Conservation (phyloP, 1,140 invertebrate genomes). For the Drosophila jambulina region DNA sequence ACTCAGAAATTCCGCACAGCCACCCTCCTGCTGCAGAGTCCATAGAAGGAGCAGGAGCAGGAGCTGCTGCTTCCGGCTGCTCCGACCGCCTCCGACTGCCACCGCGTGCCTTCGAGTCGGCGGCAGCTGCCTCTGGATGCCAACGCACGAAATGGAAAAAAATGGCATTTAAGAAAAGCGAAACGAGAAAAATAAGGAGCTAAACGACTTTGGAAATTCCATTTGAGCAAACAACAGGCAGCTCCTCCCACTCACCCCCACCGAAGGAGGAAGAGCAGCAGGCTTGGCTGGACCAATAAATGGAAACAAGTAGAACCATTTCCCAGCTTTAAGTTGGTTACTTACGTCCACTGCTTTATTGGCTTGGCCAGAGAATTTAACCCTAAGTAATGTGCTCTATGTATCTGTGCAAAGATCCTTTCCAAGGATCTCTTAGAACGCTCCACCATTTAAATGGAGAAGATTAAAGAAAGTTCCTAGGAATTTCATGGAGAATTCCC, state of each 20-base stretch:
- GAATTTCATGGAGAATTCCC: neutral
- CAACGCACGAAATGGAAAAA: conserved; percentile 81
- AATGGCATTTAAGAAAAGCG: conserved; percentile 84
- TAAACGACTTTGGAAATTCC: conserved; percentile 83
- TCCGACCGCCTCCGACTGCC: conserved; percentile 20
- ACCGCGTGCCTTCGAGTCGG: conserved; percentile 14
- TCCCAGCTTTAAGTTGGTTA: conserved; percentile 43
- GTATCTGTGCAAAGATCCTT: neutral
- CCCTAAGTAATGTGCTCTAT: neutral
- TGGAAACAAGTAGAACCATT: conserved; percentile 44
- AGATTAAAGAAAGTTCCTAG: neutral
- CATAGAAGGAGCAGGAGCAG: conserved; percentile 6
- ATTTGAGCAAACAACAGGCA: conserved; percentile 81
- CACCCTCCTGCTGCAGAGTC: conserved; percentile 47
- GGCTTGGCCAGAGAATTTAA: conserved; percentile 8
- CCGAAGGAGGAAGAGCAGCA: neutral
- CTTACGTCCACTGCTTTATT: conserved; percentile 27
- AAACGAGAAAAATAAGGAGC: conserved; percentile 83
- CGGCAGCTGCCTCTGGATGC: conserved; percentile 77
- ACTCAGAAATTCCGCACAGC: conserved; percentile 75
- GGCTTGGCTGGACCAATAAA: conserved; percentile 37
- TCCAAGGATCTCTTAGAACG: neutral
- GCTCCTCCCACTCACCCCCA: conserved; percentile 36
- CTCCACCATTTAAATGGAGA: neutral
- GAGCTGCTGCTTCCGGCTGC: conserved; percentile 29